Conservation (phyloP, 2,113 vertebrate species). For the Himantopus leucocephalus region DNA sequence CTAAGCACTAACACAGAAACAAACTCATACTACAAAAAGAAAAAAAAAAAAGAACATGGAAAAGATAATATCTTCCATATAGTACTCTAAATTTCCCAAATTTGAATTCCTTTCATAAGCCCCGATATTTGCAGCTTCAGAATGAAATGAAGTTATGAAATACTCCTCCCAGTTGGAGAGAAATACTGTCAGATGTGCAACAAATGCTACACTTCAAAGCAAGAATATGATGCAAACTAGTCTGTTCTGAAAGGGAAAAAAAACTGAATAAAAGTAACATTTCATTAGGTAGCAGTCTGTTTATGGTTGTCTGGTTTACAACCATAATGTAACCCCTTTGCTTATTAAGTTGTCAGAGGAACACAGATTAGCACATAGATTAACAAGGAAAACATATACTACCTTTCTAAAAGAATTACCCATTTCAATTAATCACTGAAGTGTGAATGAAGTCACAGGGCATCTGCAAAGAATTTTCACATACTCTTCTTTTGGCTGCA, state of each 20-base stretch:
- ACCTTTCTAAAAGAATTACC: constrained; percentile 40
- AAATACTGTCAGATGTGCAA: background rate
- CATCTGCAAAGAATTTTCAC: constrained; percentile 11
- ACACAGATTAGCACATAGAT: constrained; percentile 34
- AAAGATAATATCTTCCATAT: background rate
- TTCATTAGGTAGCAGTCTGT: constrained; percentile 5
- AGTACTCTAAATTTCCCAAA: background rate
- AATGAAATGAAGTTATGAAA: background rate
- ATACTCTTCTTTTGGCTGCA: background rate
- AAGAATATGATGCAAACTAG: background rate
- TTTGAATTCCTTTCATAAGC: background rate
- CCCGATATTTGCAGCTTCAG: background rate
- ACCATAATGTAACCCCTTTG: background rate
- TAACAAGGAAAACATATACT: constrained; percentile 23
- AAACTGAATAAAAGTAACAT: background rate
- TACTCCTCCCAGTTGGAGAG: background rate
- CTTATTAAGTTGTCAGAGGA: constrained; percentile 17
- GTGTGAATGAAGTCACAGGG: background rate
- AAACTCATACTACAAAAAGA: background rate
- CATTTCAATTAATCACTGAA: constrained; percentile 27
- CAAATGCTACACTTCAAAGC: constrained; percentile 7
- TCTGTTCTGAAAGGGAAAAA: background rate
- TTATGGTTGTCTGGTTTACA: constrained; percentile 41
- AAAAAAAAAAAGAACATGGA: background rate
- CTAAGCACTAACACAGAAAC: background rate